These are phyloP conservation scores for Bellardia bayeri DNA, from an alignment of 2,888 invertebrate species.

Conservation along the genomic window DNA sequence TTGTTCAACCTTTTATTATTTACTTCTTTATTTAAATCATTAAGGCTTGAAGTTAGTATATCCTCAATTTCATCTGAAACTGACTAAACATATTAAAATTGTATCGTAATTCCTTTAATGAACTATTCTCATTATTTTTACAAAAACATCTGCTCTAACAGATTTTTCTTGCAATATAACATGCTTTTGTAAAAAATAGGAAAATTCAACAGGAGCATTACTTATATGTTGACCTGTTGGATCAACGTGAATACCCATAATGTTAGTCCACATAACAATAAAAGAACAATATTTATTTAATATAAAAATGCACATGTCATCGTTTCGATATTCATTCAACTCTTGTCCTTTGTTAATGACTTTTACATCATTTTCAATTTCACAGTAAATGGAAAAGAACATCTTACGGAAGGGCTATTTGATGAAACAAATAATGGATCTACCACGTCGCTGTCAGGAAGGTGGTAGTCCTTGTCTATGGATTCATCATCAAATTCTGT, in stretches of 20 bases:
- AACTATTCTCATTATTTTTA: no score
- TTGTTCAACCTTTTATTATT: no score
- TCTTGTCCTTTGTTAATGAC: neutral
- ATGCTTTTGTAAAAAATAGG: no score
- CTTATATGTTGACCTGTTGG: neutral
- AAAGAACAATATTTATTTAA: conserved; percentile 8
- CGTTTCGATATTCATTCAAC: neutral
- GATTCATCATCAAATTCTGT: neutral
- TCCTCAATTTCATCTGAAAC: no score
- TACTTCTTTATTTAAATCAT: no score
- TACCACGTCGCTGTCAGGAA: neutral
- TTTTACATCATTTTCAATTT: neutral
- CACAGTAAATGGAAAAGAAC: neutral
- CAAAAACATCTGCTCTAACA: no score
- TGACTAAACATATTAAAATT: no score
- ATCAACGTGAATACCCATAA: conserved; percentile 10
- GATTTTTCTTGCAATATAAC: no score
- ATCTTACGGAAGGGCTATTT: neutral
- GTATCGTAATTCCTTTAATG: no score
- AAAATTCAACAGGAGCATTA: no score
- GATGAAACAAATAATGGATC: neutral
- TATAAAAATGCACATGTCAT: neutral
- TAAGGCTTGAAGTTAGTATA: no score
- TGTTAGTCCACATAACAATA: neutral
- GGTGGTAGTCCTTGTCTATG: neutral